Evolutionary conservation across 2,888 invertebrate species (phyloP), one percentile per base, ranked within the genome.

Genomic region (Eurois occulta): DNA sequence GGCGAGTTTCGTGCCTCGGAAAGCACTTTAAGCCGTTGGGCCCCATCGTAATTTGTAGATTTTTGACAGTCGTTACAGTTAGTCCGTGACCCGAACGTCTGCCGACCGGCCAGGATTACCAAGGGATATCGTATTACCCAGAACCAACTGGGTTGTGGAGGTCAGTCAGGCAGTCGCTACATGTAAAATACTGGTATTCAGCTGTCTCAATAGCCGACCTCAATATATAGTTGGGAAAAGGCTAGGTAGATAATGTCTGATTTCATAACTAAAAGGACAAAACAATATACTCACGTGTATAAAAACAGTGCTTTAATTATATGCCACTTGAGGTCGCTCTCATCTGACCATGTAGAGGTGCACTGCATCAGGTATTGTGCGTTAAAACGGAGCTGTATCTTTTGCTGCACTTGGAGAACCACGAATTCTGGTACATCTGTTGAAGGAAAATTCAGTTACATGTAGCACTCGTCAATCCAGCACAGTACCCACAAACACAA

Each of bases 391-490:
- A 95, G 93, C 75, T 93, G 91, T 88, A 95, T 95, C 66, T 96
- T 96, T 75, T 95, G 95, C 75, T 96, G 94, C 0, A 98, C 97
- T 89, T 97, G 97, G n/a, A 98, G 96, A 0, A 98, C 98, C 52
- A 98, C 96, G 89, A 98, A 97, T 91, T 98, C 98, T 5, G 98
- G 98, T 76, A 98, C 97, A 94, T 98, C 98, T 98, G 97, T 16
- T 75, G 70, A 62, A 83, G 82, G 66, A 81, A 73, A 72, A 7
- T 43, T 38, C 24, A 5, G 8, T 67, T 38, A 13, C n/a, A n/a
- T n/a, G n/a, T n/a, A n/a, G n/a, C n/a, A n/a, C n/a, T n/a, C n/a
- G n/a, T n/a, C n/a, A n/a, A n/a, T n/a, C n/a, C n/a, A n/a, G n/a
- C n/a, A n/a, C n/a, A n/a, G n/a, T n/a, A n/a, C n/a, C n/a, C n/a